Conservation (phyloP, 2,113 vertebrate species). For the Odocoileus virginianus region DNA sequence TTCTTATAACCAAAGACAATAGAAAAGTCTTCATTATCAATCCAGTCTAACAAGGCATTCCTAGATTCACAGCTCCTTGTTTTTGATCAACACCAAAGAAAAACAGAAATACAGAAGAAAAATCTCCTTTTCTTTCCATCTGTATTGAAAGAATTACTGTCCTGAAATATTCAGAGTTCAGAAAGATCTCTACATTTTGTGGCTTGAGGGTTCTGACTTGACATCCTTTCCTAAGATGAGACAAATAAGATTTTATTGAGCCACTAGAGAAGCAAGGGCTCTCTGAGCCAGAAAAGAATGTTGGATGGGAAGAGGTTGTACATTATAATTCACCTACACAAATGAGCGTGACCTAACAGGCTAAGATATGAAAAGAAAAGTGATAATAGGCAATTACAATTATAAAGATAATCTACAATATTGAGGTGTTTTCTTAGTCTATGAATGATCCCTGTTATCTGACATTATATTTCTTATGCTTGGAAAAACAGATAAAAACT, state of each 20-base stretch:
- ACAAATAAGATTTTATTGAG: conserved; percentile 40
- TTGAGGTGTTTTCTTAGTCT: not conserved
- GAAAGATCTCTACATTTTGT: not conserved
- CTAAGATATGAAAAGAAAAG: not conserved
- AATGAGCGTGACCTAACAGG: not conserved
- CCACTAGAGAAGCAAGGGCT: not conserved
- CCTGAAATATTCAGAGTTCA: not conserved
- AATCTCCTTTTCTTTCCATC: not conserved
- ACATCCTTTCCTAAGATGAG: not conserved
- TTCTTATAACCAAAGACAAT: not conserved
- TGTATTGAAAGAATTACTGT: not conserved
- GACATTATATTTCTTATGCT: not conserved
- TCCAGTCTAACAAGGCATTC: not conserved
- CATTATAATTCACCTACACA: not conserved
- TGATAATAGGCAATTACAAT: not conserved
- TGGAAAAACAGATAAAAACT: not conserved
- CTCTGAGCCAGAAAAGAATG: not conserved
- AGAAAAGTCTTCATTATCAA: not conserved
- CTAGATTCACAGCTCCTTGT: not conserved
- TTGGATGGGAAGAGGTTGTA: not conserved
- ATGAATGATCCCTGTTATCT: not conserved
- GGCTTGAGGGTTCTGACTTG: not conserved
- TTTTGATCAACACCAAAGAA: not conserved
- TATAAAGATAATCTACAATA: not conserved
- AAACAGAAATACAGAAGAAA: not conserved